Evolutionary conservation across 2,113 vertebrate genomes (phyloP).

Genomic region (Xiphorhynchus elegans): DNA sequence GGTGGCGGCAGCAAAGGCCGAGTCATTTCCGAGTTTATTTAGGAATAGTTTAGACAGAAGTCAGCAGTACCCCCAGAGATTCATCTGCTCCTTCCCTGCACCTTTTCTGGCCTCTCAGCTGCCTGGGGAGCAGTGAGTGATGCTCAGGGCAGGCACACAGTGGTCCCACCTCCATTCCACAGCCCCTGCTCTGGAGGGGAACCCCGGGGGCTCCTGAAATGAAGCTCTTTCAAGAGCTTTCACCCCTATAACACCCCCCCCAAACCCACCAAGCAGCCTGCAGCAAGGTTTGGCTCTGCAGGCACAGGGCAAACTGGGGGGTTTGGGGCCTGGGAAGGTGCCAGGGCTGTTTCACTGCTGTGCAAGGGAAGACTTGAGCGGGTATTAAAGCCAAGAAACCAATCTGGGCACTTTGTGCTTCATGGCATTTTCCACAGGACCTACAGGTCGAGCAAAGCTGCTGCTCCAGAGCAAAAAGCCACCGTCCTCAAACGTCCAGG

Average conservation of each 20-base stretch:
- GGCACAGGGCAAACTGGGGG: not conserved
- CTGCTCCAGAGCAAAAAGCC: not conserved
- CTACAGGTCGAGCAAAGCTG: not conserved
- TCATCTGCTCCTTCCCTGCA: not conserved
- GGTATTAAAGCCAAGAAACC: not conserved
- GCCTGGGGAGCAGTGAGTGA: rapidly evolving
- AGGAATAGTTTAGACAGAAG: not conserved
- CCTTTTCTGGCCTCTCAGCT: not conserved
- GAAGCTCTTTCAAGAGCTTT: not conserved
- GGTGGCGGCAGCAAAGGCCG: not conserved
- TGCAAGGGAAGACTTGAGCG: not conserved
- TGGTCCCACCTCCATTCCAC: not conserved
- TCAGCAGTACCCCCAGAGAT: not conserved
- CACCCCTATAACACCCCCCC: not conserved
- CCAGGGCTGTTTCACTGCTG: not conserved
- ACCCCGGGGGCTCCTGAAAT: not conserved
- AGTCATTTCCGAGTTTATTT: not conserved
- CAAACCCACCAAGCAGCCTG: not conserved
- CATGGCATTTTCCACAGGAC: not conserved
- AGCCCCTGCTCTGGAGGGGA: not conserved
- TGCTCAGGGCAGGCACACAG: not conserved
- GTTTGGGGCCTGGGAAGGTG: not conserved
- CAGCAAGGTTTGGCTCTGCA: not conserved
- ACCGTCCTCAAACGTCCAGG: not conserved
- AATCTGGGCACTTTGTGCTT: not conserved